These are phyloP conservation scores for Lordiphosa andalusiaca DNA, from an alignment of 2,888 invertebrate genomes.

Conservation along the genomic window DNA sequence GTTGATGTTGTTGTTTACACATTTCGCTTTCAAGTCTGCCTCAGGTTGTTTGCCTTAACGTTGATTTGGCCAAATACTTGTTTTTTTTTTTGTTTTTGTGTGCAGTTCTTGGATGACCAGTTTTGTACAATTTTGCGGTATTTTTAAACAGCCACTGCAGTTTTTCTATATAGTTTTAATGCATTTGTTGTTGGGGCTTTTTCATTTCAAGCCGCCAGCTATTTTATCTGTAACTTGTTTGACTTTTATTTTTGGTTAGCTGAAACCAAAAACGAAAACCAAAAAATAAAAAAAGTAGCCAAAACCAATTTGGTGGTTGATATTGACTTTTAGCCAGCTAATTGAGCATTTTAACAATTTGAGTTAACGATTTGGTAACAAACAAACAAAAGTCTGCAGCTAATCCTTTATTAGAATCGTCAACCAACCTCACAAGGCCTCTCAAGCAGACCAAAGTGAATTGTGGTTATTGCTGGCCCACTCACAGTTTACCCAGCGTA, in stretches of 20 bases:
- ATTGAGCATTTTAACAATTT: constrained; percentile 47
- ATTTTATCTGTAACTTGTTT: constrained; percentile 39
- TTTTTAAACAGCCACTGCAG: constrained; percentile 32
- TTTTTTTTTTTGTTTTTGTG: constrained; percentile 43
- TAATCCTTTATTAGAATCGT: too few relatives aligned
- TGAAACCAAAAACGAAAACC: constrained; percentile 13
- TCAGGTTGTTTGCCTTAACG: constrained; percentile 46
- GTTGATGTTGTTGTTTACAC: constrained; percentile 8
- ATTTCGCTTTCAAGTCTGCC: constrained; percentile 47
- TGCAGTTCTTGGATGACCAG: constrained; percentile 73
- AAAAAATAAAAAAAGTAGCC: constrained; percentile 4
- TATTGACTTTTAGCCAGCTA: constrained; percentile 67
- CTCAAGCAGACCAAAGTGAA: background rate
- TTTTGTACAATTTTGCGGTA: constrained; percentile 53
- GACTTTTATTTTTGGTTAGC: constrained; percentile 41
- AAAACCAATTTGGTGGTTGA: constrained; percentile 60
- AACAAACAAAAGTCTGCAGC: too few relatives aligned
- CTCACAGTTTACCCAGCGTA: constrained; percentile 16
- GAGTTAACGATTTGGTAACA: background rate
- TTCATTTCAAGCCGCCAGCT: constrained; percentile 20
- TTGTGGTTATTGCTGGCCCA: constrained; percentile 56
- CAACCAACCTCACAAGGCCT: too few relatives aligned
- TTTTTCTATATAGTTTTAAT: constrained; percentile 23
- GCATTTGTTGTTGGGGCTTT: constrained; percentile 9
- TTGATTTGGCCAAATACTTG: constrained; percentile 49